A percentile compares a stretch with the other conserved stretches of the same genome.
These are phyloP conservation scores for Aplochiton taeniatus DNA, from an alignment of 2,797 vertebrate species.

Conservation along the genomic window DNA sequence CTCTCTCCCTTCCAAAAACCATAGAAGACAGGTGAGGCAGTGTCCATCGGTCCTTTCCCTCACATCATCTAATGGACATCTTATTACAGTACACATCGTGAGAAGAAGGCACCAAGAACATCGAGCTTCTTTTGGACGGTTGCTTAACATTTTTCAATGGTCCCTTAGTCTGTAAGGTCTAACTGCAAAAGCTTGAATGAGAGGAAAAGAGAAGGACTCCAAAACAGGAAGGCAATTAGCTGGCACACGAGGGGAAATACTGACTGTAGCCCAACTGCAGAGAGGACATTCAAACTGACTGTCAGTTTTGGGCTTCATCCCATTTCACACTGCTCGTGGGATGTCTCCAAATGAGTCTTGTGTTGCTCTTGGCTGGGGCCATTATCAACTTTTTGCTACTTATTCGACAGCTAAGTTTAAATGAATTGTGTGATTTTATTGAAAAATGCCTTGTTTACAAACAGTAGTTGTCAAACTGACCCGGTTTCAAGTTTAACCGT, in stretches of 20 bases:
- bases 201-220: slow-evolving; percentile 69
- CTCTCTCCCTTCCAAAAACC: not conserved
- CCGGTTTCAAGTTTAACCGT: slow-evolving; percentile 56
- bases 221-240: slow-evolving; percentile 64
- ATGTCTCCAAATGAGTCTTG: not conserved
- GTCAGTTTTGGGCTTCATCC: not conserved
- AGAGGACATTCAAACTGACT: not conserved
- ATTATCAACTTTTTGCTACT: no score
- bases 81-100: no score
- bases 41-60: slow-evolving; percentile 28
- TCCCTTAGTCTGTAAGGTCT: slow-evolving; percentile 59
- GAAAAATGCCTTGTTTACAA: not conserved
- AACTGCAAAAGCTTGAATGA: slow-evolving; percentile 71
- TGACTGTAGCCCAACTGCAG: not conserved
- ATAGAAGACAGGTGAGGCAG: slow-evolving; percentile 40
- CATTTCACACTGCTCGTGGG: not conserved
- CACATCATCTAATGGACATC: no score
- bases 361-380: no score
- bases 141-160: slow-evolving; percentile 58
- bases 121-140: slow-evolving; percentile 1
- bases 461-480: not conserved
- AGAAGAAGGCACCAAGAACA: no score
- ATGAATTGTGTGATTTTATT: not conserved
- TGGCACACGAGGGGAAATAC: not conserved
- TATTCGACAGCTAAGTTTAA: not conserved